These are phyloP conservation scores for Astur gentilis DNA, from an alignment of 2,113 vertebrate genomes.

Conservation along the genomic window DNA sequence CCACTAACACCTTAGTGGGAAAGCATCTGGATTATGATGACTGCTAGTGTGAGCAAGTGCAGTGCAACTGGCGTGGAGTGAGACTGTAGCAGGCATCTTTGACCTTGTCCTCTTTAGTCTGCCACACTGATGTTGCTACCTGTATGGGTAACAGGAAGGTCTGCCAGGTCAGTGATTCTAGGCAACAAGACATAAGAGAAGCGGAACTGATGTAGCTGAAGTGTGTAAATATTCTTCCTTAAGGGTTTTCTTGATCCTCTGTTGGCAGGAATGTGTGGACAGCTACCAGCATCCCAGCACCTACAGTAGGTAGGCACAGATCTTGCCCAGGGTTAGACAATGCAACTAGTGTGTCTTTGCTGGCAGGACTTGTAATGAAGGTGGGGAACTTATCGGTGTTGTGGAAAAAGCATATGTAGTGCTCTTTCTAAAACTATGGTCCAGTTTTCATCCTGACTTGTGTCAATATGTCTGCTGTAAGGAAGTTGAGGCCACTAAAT, in stretches of 20 bases:
- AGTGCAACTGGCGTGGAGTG: neutral
- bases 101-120: neutral
- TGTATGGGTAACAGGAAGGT: neutral
- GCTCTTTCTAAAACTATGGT: neutral
- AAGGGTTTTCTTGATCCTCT: neutral
- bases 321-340: neutral
- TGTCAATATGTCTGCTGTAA: neutral
- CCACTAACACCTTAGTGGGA: neutral
- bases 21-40: neutral
- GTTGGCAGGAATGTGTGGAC: neutral
- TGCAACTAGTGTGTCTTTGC: neutral
- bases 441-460: neutral
- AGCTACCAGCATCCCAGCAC: neutral
- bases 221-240: neutral
- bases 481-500: neutral
- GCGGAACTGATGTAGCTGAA: neutral
- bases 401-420: neutral
- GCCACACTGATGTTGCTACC: neutral
- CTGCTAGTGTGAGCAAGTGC: neutral
- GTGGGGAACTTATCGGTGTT: neutral
- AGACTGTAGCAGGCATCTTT: neutral
- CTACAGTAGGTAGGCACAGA: neutral
- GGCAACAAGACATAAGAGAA: neutral
- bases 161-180: neutral
- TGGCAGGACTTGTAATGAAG: neutral